Base-by-base conservation (phyloP, 2,797 vertebrate species). In the Spinus olivaceus region DNA sequence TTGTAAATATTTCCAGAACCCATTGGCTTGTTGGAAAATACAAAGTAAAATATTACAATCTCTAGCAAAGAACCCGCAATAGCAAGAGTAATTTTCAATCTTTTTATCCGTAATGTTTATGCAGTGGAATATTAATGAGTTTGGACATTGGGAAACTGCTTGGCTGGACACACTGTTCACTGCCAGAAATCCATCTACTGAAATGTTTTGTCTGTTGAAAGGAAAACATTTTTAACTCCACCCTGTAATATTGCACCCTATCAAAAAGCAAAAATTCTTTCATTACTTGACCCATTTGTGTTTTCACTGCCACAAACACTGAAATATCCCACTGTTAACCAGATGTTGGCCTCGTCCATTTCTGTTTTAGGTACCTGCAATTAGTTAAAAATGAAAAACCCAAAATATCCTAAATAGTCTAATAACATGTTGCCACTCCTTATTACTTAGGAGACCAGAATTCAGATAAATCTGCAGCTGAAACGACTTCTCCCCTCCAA, bases 1-100 rank as follows among this genome's bases (percentile, higher is more conserved):
- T 84, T 90, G 94, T 97, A 98, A 98, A 97, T 98, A 97, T 96
- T 98, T 97, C 96, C 88, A 93, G 88, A 97, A 93, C 90, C 89
- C 74, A 53, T 6, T 77, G 91, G 70, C 87, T 93, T 95, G 84
- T 85, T 95, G 94, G 89, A 97, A 96, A 97, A 95, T 78, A 57
- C 56, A 44, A 94, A 88, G 84, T 79, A 88, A 92, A 95, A 89
- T 92, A 92, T 70, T 88, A 81, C 76, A 79, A 91, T 92, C 65
- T 90, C 72, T 84, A 80, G 54, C 65, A 92, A 96, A 67, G 54
- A 79, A 23, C 30, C 66, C 56, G 47, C 90, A 90, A 85, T 88
- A 95, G 95, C 85, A 82, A 57, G 49, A 89, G 66, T 95, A 90
- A 81, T 79, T 96, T 95, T 96, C 88, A 73, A 82, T 81, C 72